Conservation (phyloP, 2,113 vertebrate genomes). For the Naja naja region DNA sequence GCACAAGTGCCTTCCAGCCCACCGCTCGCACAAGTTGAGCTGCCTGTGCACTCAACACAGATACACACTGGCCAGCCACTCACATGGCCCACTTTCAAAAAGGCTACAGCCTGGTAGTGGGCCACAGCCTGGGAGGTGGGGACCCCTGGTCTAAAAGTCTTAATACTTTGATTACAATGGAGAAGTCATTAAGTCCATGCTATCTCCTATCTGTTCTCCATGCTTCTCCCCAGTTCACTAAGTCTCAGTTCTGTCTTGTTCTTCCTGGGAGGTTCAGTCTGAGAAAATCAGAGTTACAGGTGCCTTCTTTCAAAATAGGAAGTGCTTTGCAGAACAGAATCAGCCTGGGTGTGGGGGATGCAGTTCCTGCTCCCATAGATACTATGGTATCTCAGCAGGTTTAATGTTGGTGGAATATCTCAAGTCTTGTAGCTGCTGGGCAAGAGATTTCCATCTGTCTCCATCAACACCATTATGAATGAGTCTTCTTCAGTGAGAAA, state of each 20-base stretch:
- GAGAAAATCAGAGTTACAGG: not conserved
- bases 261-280: not conserved
- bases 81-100: too few relatives aligned
- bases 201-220: not conserved
- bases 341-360: not conserved
- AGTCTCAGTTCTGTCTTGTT: not conserved
- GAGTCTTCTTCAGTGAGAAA: not conserved
- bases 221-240: not conserved
- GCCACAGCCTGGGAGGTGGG: too few relatives aligned
- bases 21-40: too few relatives aligned
- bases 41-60: too few relatives aligned
- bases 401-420: not conserved
- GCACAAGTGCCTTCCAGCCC: too few relatives aligned
- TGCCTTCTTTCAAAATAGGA: not conserved
- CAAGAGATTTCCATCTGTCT: too few relatives aligned
- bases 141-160: not conserved
- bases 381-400: not conserved
- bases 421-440: not conserved
- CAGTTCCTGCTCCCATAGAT: not conserved
- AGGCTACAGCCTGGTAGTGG: too few relatives aligned
- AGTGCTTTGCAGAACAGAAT: not conserved
- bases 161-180: not conserved
- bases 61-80: too few relatives aligned
- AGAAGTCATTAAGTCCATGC: not conserved
- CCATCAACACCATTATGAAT: not conserved